Percentiles rank a stretch among this genome's conserved stretches.
Evolutionary conservation across 1,140 invertebrate genomes (phyloP).

Genomic region (Neotoxoptera formosana): DNA sequence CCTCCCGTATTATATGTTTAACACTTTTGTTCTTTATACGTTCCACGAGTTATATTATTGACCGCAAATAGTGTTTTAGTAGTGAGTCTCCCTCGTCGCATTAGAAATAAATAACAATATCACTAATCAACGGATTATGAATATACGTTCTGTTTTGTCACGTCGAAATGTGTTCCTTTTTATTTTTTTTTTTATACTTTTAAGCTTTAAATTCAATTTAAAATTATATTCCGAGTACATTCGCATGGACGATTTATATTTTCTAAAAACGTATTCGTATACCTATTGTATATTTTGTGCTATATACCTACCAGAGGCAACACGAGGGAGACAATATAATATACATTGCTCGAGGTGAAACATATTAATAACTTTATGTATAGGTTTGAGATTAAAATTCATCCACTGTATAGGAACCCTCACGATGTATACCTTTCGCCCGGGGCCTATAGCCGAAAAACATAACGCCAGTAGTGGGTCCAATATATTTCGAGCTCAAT

Average conservation of each 20-base stretch:
- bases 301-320: not conserved
- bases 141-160: too few species aligned
- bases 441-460: not conserved
- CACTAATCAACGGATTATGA: not conserved
- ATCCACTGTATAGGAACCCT: not conserved
- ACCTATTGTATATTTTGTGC: not conserved
- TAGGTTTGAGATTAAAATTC: not conserved
- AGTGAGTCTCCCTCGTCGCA: not conserved
- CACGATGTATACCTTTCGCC: not conserved
- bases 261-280: not conserved
- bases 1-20: not conserved
- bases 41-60: not conserved
- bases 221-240: not conserved
- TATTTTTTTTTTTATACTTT: not conserved
- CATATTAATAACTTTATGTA: not conserved
- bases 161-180: not conserved
- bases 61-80: not conserved
- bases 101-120: not conserved
- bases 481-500: not conserved
- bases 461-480: not conserved
- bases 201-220: not conserved
- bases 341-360: not conserved
- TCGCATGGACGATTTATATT: not conserved
- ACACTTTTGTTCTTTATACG: not conserved
- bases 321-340: not conserved